Evolutionary conservation across 2,888 invertebrate species (phyloP), one percentile per base, ranked within the genome.

Genomic region (Mesochorus sp.): DNA sequence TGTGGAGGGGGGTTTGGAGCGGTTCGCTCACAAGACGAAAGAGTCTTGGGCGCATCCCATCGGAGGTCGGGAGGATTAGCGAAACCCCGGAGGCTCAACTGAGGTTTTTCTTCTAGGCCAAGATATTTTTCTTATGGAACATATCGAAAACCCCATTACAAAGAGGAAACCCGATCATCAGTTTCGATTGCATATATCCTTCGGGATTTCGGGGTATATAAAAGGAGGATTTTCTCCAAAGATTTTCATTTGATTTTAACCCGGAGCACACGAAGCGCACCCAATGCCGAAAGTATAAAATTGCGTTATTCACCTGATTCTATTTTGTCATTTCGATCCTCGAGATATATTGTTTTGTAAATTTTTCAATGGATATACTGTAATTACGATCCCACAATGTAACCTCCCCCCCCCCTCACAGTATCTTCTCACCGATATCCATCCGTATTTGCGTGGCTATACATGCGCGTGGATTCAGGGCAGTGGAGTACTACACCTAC

Each of bases 201-300:
- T 39, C 37, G 55, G 59, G 47, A 59, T 10, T 34, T 42, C 28
- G 37, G 26, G 34, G 31, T 2, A n/a, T 47, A 34, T 28, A 44
- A 21, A 84, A 88, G 88, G 88, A 88, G 89, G 87, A 88, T 89
- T 88, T 87, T 0, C 49, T 87, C 83, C 82, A 81, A 82, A 80
- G 83, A 82, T 81, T 81, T 81, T 80, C 77, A 78, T 73, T 68
- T 51, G 62, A 77, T 73, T 73, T 70, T 26, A 5, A 28, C 19
- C 10, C 12, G n/a, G n/a, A n/a, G 26, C 8, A 42, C 39, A 17
- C 26, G 66, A 53, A 51, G 37, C n/a, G n/a, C 66, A 66, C 8
- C 34, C n/a, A 61, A 21, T 28, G 1, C 0, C 14, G 55, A 55
- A 3, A 39, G 53, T 28, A n/a, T n/a, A 55, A 68, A 44, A 34